Evolutionary conservation across 2,797 vertebrate genomes (phyloP).

Genomic region (Champsocephalus gunnari): DNA sequence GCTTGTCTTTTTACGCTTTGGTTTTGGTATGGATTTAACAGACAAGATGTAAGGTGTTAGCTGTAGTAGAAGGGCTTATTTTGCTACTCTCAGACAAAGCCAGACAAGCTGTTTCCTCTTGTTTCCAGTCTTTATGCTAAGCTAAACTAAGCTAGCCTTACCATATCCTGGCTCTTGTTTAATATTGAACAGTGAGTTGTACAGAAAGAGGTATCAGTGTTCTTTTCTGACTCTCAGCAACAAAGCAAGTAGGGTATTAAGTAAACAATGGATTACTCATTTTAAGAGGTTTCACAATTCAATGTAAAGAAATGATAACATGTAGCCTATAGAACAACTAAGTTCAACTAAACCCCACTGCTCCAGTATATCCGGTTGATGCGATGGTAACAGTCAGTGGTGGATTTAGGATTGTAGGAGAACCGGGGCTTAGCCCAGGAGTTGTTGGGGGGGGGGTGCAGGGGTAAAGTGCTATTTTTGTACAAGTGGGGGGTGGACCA

Average conservation of each 20-base stretch:
- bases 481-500: too few species aligned
- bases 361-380: not conserved
- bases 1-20: not conserved
- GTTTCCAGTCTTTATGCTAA: not conserved
- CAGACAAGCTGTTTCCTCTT: not conserved
- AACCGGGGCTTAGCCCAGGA: too few species aligned
- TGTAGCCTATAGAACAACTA: not conserved
- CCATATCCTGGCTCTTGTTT: not conserved
- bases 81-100: not conserved
- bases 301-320: too few species aligned
- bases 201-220: not conserved
- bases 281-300: not conserved
- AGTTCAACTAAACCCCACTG: not conserved
- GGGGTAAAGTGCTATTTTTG: too few species aligned
- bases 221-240: not conserved
- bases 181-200: not conserved
- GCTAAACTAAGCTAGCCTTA: not conserved
- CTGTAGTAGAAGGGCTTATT: not conserved
- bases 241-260: not conserved
- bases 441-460: too few species aligned
- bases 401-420: too few species aligned
- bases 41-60: not conserved
- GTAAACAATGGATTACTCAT: not conserved
- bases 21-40: not conserved
- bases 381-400: not conserved